Conservation (phyloP, 2,113 vertebrate species). For the Malurus melanocephalus region DNA sequence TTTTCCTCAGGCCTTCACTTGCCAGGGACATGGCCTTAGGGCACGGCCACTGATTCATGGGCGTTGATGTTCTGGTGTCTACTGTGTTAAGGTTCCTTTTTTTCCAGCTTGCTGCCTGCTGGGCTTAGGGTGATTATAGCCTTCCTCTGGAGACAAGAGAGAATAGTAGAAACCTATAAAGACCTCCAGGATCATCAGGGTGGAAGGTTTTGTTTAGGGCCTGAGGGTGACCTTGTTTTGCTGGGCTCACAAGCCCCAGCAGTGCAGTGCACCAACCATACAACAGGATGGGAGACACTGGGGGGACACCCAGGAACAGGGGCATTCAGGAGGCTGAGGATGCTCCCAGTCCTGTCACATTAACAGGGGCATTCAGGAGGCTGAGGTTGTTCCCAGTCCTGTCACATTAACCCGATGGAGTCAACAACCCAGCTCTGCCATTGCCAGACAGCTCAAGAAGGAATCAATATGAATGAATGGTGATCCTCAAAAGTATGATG, state of each 20-base stretch:
- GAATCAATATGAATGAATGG: neutral
- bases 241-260: neutral
- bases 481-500: rapidly evolving
- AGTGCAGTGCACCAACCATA: neutral
- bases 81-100: rapidly evolving
- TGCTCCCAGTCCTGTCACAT: neutral
- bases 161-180: neutral
- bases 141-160: neutral
- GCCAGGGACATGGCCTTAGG: neutral
- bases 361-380: neutral
- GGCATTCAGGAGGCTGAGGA: neutral
- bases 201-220: neutral
- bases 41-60: neutral
- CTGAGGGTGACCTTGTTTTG: neutral
- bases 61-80: rapidly evolving
- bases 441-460: neutral
- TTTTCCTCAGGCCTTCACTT: neutral
- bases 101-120: neutral
- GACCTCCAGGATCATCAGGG: neutral
- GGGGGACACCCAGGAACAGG: neutral
- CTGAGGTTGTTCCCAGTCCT: neutral
- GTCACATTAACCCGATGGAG: neutral
- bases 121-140: neutral
- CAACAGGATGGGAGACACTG: neutral
- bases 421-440: neutral